These are phyloP conservation scores for Lagria hirta DNA, from an alignment of 2,888 invertebrate species.

Conservation along the genomic window DNA sequence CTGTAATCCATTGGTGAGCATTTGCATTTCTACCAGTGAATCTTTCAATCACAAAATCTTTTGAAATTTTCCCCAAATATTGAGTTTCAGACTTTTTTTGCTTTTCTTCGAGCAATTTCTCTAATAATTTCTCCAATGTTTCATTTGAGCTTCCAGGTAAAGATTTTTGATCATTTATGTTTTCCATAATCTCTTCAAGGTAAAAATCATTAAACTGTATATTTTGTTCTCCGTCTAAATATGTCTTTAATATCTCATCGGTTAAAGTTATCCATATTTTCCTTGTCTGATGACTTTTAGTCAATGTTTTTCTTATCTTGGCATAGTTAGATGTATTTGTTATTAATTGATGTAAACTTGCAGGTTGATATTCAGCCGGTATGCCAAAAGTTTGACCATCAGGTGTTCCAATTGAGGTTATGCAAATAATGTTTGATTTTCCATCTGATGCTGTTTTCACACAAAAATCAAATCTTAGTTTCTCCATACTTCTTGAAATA, in stretches of 20 bases:
- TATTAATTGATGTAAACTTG: too few species aligned
- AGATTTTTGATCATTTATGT: not conserved
- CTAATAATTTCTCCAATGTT: not conserved
- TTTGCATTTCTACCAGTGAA: not conserved
- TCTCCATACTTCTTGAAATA: too few species aligned
- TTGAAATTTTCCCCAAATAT: not conserved
- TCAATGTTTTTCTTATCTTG: not conserved
- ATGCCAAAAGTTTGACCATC: too few species aligned
- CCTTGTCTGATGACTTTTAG: not conserved
- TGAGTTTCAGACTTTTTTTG: not conserved
- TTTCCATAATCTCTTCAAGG: not conserved
- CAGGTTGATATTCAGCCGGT: too few species aligned
- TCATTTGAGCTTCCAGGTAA: not conserved
- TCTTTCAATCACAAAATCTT: too few species aligned
- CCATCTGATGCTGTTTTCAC: too few species aligned
- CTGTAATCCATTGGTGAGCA: not conserved
- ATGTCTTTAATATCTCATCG: not conserved
- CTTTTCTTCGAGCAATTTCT: not conserved
- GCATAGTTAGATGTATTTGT: conserved; percentile 1
- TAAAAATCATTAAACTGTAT: not conserved
- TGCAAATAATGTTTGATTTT: too few species aligned
- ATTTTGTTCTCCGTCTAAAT: not conserved
- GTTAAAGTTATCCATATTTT: conserved; percentile 2
- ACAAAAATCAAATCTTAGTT: too few species aligned
- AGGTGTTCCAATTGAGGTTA: too few species aligned